A percentile compares a stretch with the other conserved stretches of the same genome.
Conservation (phyloP, 1,140 invertebrate genomes). For the Drosophila chauvacae region DNA sequence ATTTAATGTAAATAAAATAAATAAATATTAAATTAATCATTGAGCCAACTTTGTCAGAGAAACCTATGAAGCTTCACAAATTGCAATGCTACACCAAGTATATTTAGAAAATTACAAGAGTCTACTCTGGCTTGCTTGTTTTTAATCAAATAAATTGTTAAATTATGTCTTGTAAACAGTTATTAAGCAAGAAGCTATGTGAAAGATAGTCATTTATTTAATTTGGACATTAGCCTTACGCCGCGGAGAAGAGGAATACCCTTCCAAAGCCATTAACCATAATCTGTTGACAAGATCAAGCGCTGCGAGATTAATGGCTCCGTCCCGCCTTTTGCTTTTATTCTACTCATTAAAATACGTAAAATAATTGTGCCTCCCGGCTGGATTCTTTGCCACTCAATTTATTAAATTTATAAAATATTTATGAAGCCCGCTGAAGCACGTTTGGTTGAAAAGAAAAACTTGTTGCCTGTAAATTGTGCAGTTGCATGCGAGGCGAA, state of each 20-base stretch:
- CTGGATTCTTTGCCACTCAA: conserved; percentile 43
- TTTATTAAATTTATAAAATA: conserved; percentile 54
- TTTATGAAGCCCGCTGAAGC: conserved; percentile 29
- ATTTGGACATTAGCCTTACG: conserved; percentile 2
- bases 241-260: not conserved
- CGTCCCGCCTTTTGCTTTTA: conserved; percentile 5
- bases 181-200: conserved; percentile 5
- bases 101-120: conserved; percentile 2
- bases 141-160: conserved; percentile 15
- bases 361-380: conserved; percentile 19
- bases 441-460: conserved; percentile 18
- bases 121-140: not conserved
- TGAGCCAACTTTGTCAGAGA: conserved; percentile 1
- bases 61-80: not conserved
- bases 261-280: conserved; percentile 20
- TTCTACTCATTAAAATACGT: conserved; percentile 31
- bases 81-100: not conserved
- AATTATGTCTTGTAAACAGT: conserved; percentile 16
- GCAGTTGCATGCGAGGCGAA: conserved; percentile 31
- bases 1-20: not conserved
- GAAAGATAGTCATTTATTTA: conserved; percentile 21
- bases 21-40: not conserved
- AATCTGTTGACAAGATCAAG: conserved; percentile 37
- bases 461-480: conserved; percentile 46
- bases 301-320: conserved; percentile 1